Conservation (phyloP, 1,140 invertebrate genomes). For the Magallana ariakensis region DNA sequence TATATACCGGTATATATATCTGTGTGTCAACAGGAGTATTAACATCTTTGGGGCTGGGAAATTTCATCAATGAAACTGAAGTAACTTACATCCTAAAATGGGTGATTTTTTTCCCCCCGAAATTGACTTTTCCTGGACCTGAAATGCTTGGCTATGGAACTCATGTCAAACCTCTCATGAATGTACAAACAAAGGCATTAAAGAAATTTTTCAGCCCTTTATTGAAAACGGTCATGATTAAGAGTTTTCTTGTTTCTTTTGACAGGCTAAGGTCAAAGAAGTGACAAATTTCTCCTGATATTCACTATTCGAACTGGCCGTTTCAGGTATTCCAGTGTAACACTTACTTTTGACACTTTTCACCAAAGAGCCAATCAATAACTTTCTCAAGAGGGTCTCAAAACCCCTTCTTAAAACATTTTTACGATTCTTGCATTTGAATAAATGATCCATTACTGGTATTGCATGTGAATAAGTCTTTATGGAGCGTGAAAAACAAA, state of each 20-base stretch:
- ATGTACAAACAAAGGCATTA: conserved; percentile 15
- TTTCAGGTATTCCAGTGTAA: background rate
- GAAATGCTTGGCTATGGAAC: background rate
- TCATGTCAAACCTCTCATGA: conserved; percentile 17
- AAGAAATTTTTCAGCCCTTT: background rate
- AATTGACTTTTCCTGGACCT: background rate
- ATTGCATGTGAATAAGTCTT: conserved; percentile 21
- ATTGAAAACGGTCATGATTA: background rate
- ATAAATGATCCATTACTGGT: conserved; percentile 1
- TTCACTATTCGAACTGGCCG: background rate
- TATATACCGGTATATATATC: background rate
- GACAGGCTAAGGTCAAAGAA: background rate
- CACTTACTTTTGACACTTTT: background rate
- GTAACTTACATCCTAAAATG: no score
- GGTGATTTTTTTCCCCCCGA: background rate
- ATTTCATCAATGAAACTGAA: conserved; percentile 16
- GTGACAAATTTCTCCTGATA: background rate
- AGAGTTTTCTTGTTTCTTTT: conserved; percentile 2
- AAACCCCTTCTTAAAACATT: background rate
- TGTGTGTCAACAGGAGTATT: background rate
- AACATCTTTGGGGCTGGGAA: background rate
- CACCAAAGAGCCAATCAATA: background rate
- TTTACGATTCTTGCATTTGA: conserved; percentile 1
- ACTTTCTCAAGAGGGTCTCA: background rate
- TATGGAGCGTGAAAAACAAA: background rate